Evolutionary conservation across 1,140 invertebrate genomes (phyloP), one percentile per base, ranked within the genome.

Genomic region (Diorhabda sublineata): DNA sequence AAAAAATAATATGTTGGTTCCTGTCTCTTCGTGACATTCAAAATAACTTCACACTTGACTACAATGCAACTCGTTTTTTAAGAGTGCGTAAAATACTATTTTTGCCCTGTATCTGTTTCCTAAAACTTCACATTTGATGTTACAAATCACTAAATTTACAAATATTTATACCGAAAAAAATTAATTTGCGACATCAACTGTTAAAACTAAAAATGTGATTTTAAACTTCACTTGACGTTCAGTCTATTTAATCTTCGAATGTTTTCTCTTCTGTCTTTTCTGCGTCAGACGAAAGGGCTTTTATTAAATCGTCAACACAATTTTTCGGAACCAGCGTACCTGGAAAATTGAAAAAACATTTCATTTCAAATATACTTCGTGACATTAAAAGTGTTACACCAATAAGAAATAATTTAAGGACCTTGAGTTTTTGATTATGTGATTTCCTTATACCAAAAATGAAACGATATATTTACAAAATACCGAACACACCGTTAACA

Each of bases 301-400:
- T 88, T 74, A 88, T 87, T 42, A 97, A 82, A 43, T 89, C 81
- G 71, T 92, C 89, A 73, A 94, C 90, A 80, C 93, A 95, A 77
- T 91, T 92, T 81, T 93, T 93, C 75, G 94, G 94, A 82, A 96
- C 96, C 68, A 96, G 80, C 6, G 92, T 96, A 71, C 94, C 90
- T 91, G 82, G 56, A 76, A 76, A 72, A 71, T 69, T 26, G 43
- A 69, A n/a, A 52, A 2, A 58, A 8, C 56, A 60, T 67, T 3
- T 64, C 26, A 26, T 26, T 26, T 26, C 1, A 26, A 26, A 26
- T 26, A 26, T 26, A 26, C 26, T 26, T 1, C 1, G 26, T 26
- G 26, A 26, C 26, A 26, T 26, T 26, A 26, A 26, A 26, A 26
- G 26, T 26, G 26, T 26, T 26, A 26, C 26, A 26, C 26, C 26